Evolutionary conservation across 2,113 vertebrate species (phyloP), one percentile per base, ranked within the genome.

Genomic region (Phalacrocorax aristotelis): DNA sequence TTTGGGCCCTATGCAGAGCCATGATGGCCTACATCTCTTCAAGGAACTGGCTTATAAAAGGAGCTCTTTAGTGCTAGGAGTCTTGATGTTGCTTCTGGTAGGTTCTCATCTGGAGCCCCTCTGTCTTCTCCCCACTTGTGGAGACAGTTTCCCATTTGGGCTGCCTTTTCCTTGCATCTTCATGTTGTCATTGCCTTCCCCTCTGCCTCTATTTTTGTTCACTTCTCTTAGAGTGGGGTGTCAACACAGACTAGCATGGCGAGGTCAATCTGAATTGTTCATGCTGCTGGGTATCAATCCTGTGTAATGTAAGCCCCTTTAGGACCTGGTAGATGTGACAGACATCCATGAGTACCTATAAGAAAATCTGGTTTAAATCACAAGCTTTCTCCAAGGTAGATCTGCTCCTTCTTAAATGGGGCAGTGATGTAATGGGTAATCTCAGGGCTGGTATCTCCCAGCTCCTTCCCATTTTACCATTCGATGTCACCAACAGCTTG

Each of bases 371-470:
- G 8, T 74, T 74, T 72, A 68, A 87, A 84, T 22, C 40, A 30
- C 54, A n/a, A 51, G 15, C 15, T 80, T 78, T 48, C n/a, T 19
- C 2, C 32, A 12, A 32, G 55, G 69, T 19, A 29, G 75, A 77
- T 74, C 68, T 89, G 54, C 30, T 61, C 66, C 60, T 68, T 82
- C 60, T 68, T 88, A 83, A 90, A 19, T 68, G 89, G 93, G 83
- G 29, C 89, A 38, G 64, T 81, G 87, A 95, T 66, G 87, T 94
- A 80, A 95, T 27, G 77, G 83, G 89, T 93, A 54, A 85, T 46
- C 71, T 97, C 91, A 83, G 95, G 91, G 77, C 90, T 91, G 72
- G 81, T 78, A 87, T 93, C 90, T 93, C 74, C 87, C 74, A 54
- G 64, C 69, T 96, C 44, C 72, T 78, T 87, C 87, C 74, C 6